phyloP scores from a whole-genome alignment of 2,797 vertebrate genomes.

The Meriones psammophilus region DNA sequence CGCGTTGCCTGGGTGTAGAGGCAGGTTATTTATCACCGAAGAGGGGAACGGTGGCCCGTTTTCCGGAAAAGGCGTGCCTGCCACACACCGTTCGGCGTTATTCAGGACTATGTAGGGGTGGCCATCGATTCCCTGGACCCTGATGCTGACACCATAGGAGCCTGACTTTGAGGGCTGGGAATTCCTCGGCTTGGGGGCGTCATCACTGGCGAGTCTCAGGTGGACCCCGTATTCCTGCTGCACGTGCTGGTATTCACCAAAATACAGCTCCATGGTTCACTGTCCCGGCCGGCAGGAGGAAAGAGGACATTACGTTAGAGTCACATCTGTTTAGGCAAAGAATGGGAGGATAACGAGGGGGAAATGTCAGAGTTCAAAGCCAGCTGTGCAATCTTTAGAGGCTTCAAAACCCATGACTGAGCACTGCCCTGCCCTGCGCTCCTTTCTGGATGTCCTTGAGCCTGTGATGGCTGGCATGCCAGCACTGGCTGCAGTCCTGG shows the following conservation, averaged over 20 bases:
- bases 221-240: constrained; percentile 90
- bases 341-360: background rate
- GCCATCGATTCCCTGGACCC: constrained; percentile 98
- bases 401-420: constrained; percentile 2
- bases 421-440: background rate
- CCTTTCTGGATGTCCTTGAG: constrained; percentile 6
- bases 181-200: constrained; percentile 84
- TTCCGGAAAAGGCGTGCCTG: constrained; percentile 80
- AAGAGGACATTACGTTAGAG: constrained; percentile 5
- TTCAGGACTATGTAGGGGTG: constrained; percentile 99
- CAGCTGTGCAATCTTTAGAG: constrained; percentile 5
- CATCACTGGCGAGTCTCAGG: constrained; percentile 83
- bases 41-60: constrained; percentile 81
- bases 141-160: constrained; percentile 97
- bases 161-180: constrained; percentile 89
- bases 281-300: constrained; percentile 62
- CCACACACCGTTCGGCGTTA: constrained; percentile 92
- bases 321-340: constrained; percentile 26
- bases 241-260: constrained; percentile 90
- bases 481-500: background rate
- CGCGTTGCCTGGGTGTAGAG: constrained; percentile 88
- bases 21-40: constrained; percentile 85
- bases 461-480: background rate
- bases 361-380: constrained; percentile 41
- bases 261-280: constrained; percentile 94